These are phyloP conservation scores for Dryas iulia DNA, from an alignment of 1,140 invertebrate species.

Conservation along the genomic window DNA sequence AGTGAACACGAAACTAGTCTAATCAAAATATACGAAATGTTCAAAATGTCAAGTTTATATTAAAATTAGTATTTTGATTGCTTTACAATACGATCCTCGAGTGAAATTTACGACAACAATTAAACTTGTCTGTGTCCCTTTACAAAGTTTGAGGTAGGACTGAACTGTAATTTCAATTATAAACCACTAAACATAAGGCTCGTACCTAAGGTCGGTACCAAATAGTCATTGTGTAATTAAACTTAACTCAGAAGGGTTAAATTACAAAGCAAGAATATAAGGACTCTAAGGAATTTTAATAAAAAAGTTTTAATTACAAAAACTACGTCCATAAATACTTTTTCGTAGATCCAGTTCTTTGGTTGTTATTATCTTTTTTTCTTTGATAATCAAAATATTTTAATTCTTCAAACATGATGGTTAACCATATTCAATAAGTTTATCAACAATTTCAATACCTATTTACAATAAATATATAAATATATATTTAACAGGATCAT, in stretches of 20 bases:
- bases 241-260: not conserved
- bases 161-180: not conserved
- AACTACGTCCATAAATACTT: too few species aligned
- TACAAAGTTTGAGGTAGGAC: not conserved
- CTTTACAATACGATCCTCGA: not conserved
- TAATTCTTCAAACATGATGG: too few species aligned
- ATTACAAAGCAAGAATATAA: not conserved
- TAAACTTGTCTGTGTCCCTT: not conserved
- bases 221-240: not conserved
- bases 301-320: too few species aligned
- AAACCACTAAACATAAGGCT: not conserved
- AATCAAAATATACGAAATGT: not conserved
- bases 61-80: not conserved
- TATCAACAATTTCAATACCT: too few species aligned
- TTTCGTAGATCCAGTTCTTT: too few species aligned
- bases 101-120: not conserved
- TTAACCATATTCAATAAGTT: too few species aligned
- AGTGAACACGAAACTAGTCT: not conserved
- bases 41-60: not conserved
- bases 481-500: too few species aligned
- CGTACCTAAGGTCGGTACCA: not conserved
- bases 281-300: too few species aligned
- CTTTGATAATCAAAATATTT: too few species aligned
- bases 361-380: too few species aligned
- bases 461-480: too few species aligned